Base-by-base conservation (phyloP, 2,113 vertebrate genomes). In the Varanus salvator region DNA sequence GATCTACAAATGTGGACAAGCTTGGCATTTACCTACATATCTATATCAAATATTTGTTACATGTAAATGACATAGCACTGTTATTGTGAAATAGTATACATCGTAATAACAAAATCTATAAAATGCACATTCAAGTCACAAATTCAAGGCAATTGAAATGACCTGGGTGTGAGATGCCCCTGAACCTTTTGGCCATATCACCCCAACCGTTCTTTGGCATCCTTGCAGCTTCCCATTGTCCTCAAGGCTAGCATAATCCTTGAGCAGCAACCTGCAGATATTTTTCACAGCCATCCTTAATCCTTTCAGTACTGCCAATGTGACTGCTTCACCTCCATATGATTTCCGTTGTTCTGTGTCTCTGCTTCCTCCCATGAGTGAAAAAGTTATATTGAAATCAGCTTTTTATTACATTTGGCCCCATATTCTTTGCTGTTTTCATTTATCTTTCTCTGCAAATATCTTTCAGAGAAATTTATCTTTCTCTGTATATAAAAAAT, bases 291-390 rank as follows among this genome's bases (percentile, higher is more conserved):
- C 83, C 84, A 44, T 44, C 74, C 68, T 91, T 91, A 82, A 66
- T 69, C 31, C n/a, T 86, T 21, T 44, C 84, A 93, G 71, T 76
- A 92, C 90, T 84, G 92, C 90, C 60, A 92, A 80, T 88, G 57
- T 1, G 6, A 74, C 85, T 92, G 0, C 0, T 23, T 81, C 57
- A 11, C 50, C 31, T 9, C 0, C 31, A 0, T 11, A 69, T 69
- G 87, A 38, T 80, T 87, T 80, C 64, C 52, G 17, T 87, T 87
- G 84, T 57, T 50, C 15, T 68, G 3, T 38, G 21, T 52, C 29
- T 68, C 64, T 87, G 76, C 11, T 87, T 68, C 17, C 15, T 50
- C 29, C 31, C 60, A 34, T n/a, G 29, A 80, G 29, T 60, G 25
- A 87, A 50, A 48, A 80, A 19, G 64, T 52, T 31, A 52, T 34